Percentiles rank a stretch among this genome's conserved stretches.
These are phyloP conservation scores for Hippolais icterina DNA, from an alignment of 2,113 vertebrate genomes.

Conservation along the genomic window DNA sequence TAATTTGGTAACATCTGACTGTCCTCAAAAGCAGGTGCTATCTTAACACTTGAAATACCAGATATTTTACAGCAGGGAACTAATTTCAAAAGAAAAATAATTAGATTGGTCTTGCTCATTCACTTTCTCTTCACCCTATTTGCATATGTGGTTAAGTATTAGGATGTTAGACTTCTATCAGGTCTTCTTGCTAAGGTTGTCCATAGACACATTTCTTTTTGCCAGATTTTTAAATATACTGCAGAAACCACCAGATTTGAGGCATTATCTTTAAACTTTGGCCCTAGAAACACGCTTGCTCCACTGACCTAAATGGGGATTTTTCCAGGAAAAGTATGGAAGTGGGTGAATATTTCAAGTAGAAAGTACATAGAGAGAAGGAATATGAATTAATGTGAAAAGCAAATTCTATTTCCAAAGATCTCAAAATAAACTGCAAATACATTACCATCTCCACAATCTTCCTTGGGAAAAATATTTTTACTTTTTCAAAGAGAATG, in stretches of 20 bases:
- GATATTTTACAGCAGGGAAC: neutral
- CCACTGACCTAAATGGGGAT: neutral
- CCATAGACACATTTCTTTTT: neutral
- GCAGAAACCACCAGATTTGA: neutral
- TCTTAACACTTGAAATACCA: neutral
- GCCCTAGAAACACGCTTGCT: neutral
- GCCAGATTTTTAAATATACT: neutral
- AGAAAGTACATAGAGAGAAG: neutral
- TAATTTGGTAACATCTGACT: neutral
- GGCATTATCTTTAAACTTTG: neutral
- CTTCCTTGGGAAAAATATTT: neutral
- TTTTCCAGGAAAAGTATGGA: neutral
- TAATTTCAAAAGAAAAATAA: neutral
- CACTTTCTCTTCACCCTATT: neutral
- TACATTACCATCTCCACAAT: neutral
- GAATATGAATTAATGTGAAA: neutral
- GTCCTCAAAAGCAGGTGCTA: neutral
- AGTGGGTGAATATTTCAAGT: neutral
- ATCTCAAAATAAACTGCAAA: slow-evolving; percentile 8
- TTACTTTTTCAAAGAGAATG: neutral
- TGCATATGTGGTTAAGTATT: neutral
- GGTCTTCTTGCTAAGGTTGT: neutral
- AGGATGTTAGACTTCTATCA: neutral
- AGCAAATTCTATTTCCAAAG: neutral
- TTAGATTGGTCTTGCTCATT: neutral